Evolutionary conservation across 2,797 vertebrate genomes (phyloP).

Genomic region (Oreochromis grahami): DNA sequence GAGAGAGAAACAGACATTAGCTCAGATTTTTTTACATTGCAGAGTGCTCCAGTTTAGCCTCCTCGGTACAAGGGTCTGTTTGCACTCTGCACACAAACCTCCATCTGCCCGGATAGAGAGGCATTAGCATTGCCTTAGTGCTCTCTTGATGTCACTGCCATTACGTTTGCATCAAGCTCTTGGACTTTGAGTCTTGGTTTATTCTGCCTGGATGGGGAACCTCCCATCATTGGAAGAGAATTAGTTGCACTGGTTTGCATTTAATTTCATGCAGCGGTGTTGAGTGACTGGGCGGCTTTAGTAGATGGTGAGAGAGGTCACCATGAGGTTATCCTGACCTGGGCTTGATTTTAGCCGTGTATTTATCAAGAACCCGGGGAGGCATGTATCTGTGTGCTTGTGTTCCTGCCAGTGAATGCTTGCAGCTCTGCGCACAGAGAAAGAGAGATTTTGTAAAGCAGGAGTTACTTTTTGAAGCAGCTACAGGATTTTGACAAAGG

Average conservation of each 20-base stretch:
- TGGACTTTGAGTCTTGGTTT: conserved; percentile 56
- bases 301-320: conserved; percentile 81
- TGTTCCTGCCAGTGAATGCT: not conserved
- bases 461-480: conserved; percentile 18
- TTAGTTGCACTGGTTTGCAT: not conserved
- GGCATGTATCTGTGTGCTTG: conserved; percentile 21
- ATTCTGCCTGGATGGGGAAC: conserved; percentile 11
- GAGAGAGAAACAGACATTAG: conserved; percentile 66
- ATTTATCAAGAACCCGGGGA: conserved; percentile 75
- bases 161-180: conserved; percentile 51
- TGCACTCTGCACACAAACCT: conserved; percentile 61
- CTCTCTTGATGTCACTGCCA: conserved; percentile 51
- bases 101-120: conserved; percentile 41
- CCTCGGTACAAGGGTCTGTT: conserved; percentile 74
- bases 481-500: conserved; percentile 44
- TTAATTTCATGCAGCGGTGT: conserved; percentile 1
- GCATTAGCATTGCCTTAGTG: conserved; percentile 56
- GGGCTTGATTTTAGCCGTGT: conserved; percentile 73
- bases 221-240: not conserved
- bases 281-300: not conserved
- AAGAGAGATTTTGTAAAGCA: not conserved
- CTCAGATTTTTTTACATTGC: conserved; percentile 53
- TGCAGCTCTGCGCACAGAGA: not conserved
- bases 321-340: conserved; percentile 85
- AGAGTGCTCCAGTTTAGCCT: conserved; percentile 43